Evolutionary conservation across 2,113 vertebrate species (phyloP).

Genomic region (Phyllostomus hastatus): DNA sequence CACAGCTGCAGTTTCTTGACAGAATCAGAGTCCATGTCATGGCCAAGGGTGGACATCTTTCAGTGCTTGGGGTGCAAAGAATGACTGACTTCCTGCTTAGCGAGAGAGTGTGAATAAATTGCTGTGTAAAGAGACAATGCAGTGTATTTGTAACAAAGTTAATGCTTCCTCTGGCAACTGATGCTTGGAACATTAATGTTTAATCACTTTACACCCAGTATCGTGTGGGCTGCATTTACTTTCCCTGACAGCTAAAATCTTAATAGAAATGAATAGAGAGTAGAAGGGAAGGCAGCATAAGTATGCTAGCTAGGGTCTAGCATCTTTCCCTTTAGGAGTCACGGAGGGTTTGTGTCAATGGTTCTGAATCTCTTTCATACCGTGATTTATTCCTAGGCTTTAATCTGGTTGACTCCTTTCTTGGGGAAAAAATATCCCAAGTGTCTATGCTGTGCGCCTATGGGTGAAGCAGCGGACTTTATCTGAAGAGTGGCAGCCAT

Average conservation of each 20-base stretch:
- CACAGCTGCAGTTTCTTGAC: not conserved
- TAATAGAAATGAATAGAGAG: not conserved
- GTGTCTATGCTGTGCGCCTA: not conserved
- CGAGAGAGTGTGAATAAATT: not conserved
- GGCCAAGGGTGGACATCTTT: not conserved
- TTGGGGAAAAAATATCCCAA: not conserved
- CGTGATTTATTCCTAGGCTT: not conserved
- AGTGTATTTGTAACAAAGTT: not conserved
- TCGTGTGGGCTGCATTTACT: not conserved
- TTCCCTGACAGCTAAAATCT: not conserved
- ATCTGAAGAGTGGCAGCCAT: not conserved
- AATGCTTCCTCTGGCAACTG: not conserved
- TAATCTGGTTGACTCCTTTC: not conserved
- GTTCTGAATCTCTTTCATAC: not conserved
- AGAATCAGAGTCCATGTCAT: not conserved
- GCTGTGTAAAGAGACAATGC: not conserved
- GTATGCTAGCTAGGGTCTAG: not conserved
- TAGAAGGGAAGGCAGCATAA: not conserved
- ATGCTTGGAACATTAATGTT: not conserved
- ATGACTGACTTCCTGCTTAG: not conserved
- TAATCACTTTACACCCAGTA: not conserved
- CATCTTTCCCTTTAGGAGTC: not conserved
- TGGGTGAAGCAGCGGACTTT: not conserved
- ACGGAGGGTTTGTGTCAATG: not conserved
- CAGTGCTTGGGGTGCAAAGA: not conserved